Percentiles rank a stretch among this genome's conserved stretches.
phyloP scores from a whole-genome alignment of 2,113 vertebrate species.

The Geococcyx californianus region DNA sequence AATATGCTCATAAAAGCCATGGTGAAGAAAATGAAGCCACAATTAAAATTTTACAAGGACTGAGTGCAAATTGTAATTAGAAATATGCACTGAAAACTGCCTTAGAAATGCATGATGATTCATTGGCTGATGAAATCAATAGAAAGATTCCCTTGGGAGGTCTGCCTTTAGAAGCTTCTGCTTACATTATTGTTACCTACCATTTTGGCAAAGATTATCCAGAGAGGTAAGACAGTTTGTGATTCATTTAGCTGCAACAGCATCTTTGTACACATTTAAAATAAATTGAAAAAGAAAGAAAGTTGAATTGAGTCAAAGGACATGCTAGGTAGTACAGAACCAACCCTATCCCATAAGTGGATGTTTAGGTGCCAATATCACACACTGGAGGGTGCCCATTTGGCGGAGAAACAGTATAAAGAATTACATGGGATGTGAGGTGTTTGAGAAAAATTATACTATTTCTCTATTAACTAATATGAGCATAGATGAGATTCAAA shows the following conservation, averaged over 20 bases:
- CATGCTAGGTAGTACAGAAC: not conserved
- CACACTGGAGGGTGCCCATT: not conserved
- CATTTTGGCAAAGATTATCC: not conserved
- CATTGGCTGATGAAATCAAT: not conserved
- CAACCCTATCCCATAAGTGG: not conserved
- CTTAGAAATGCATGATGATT: not conserved
- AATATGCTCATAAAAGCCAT: conserved; percentile 6
- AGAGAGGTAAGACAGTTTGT: not conserved
- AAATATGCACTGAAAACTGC: not conserved
- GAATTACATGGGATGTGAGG: not conserved
- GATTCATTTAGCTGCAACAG: not conserved
- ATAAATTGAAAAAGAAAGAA: not conserved
- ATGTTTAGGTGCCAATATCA: not conserved
- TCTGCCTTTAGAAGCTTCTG: not conserved
- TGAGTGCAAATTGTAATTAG: not conserved
- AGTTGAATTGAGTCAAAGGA: not conserved
- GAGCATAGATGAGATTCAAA: not conserved
- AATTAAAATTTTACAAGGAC: conserved; percentile 12
- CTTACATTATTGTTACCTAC: not conserved
- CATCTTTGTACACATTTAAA: not conserved
- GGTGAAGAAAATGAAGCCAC: not conserved
- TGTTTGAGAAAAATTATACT: not conserved
- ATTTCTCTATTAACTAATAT: not conserved
- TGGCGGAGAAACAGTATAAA: not conserved
- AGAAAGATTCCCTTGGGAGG: not conserved